Conservation (phyloP, 2,888 invertebrate species). For the Neocrepidodera transversa region DNA sequence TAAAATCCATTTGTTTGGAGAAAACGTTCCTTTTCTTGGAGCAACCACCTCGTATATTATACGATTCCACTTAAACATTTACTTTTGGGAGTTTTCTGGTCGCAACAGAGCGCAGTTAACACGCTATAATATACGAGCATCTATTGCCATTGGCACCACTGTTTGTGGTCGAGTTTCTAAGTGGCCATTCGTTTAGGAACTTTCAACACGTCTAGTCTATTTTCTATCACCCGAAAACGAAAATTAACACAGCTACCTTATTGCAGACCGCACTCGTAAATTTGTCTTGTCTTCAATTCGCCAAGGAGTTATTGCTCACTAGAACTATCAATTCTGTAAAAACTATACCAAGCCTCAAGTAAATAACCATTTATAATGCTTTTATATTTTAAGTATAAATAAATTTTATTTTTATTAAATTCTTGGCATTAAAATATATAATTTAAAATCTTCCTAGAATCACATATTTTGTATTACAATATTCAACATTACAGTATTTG, state of each 20-base stretch:
- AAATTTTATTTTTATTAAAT: no score
- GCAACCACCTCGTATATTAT: constrained; percentile 28
- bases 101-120: constrained; percentile 31
- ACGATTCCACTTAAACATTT: constrained; percentile 31
- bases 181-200: constrained; percentile 60
- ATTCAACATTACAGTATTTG: no score
- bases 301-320: constrained; percentile 10
- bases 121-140: constrained; percentile 42
- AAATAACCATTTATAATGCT: no score
- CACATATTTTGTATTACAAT: no score
- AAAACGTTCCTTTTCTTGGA: constrained; percentile 20
- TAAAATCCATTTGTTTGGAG: constrained; percentile 19
- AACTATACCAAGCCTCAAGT: no score
- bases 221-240: constrained; percentile 55
- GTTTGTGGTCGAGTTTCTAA: constrained; percentile 59
- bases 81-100: constrained; percentile 33
- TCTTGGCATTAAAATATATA: no score
- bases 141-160: constrained; percentile 51
- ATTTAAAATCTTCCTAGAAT: no score
- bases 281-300: constrained; percentile 32
- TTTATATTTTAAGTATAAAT: no score
- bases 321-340: not conserved
- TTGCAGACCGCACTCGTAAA: constrained; percentile 30
- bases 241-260: constrained; percentile 47
- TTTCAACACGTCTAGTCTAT: constrained; percentile 59